phyloP scores from a whole-genome alignment of 2,113 vertebrate genomes.

The Sinosuthora webbiana region DNA sequence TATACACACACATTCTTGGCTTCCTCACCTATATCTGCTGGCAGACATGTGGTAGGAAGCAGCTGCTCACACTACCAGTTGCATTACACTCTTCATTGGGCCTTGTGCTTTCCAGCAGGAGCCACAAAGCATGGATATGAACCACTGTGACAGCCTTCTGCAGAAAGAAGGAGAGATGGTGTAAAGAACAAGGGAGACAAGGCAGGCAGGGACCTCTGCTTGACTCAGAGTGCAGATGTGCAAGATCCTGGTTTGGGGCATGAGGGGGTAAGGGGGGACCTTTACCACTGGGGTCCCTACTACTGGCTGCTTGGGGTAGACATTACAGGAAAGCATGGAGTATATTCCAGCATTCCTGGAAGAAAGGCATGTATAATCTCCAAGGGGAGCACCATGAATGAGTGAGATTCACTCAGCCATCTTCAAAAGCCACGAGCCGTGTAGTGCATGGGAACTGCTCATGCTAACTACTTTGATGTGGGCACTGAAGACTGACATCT shows the following conservation, averaged over 20 bases:
- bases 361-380: neutral
- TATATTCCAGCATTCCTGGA: neutral
- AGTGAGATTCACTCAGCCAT: neutral
- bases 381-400: neutral
- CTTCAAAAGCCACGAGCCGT: neutral
- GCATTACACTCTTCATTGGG: constrained; percentile 4
- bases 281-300: neutral
- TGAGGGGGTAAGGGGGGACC: neutral
- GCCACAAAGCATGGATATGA: neutral
- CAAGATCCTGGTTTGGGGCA: neutral
- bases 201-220: neutral
- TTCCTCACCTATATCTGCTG: neutral
- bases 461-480: neutral
- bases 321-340: neutral
- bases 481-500: neutral
- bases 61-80: constrained; percentile 21
- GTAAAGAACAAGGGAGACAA: neutral
- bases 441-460: neutral
- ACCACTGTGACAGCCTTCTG: neutral
- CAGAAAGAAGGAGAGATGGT: neutral
- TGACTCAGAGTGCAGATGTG: accelerated
- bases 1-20: constrained; percentile 20
- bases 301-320: neutral
- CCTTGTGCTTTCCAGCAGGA: constrained; percentile 18
- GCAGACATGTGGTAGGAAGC: neutral